Conservation (phyloP, 2,797 vertebrate species). For the Iguana delicatissima region DNA sequence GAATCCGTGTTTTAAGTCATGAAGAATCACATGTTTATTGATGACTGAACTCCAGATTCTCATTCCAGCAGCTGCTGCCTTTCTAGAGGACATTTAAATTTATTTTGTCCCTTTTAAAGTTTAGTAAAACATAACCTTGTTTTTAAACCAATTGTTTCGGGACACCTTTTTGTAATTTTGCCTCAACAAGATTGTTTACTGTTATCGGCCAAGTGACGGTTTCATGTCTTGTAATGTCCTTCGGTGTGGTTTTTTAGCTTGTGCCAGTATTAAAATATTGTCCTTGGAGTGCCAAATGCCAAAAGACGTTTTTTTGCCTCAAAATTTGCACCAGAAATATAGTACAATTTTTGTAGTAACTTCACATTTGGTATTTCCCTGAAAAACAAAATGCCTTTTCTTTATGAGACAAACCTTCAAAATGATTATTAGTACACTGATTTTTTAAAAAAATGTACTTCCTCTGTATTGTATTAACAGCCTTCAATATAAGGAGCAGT, state of each 20-base stretch:
- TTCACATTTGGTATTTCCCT: constrained; percentile 60
- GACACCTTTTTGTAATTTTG: constrained; percentile 57
- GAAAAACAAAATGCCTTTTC: constrained; percentile 68
- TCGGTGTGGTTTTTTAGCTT: constrained; percentile 76
- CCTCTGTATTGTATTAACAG: constrained; percentile 56
- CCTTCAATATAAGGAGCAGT: constrained; percentile 69
- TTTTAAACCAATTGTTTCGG: constrained; percentile 64
- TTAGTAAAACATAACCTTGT: constrained; percentile 70
- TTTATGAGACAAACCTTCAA: constrained; percentile 30
- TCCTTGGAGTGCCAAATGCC: constrained; percentile 83
- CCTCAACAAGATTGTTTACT: constrained; percentile 78
- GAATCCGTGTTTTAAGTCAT: constrained; percentile 84
- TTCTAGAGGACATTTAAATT: constrained; percentile 74
- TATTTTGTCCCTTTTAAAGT: constrained; percentile 65
- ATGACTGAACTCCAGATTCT: constrained; percentile 65
- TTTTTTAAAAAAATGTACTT: constrained; percentile 69
- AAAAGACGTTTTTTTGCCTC: constrained; percentile 73
- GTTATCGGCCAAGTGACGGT: constrained; percentile 63
- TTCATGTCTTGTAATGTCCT: constrained; percentile 71
- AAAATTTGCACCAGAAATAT: constrained; percentile 63
- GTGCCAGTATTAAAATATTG: constrained; percentile 82
- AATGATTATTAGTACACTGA: constrained; percentile 63
- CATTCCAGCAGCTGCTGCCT: constrained; percentile 70
- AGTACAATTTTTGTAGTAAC: constrained; percentile 32
- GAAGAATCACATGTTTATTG: constrained; percentile 90